Evolutionary conservation across 2,888 invertebrate genomes (phyloP), one percentile per base, ranked within the genome.

Genomic region (Toxonevra muliebris): DNA sequence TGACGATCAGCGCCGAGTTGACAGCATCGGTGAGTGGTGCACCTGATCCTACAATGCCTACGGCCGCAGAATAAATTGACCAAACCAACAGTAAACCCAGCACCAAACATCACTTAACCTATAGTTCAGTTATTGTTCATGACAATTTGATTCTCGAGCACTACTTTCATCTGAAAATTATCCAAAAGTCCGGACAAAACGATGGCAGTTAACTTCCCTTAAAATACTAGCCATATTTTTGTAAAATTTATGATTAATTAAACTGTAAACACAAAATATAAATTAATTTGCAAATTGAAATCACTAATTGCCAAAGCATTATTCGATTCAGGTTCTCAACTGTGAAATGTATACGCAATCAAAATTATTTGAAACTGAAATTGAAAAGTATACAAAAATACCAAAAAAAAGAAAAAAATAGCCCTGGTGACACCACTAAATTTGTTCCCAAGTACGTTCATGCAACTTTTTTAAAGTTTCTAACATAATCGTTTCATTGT

Each of bases 1-100:
- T 98, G 61, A 99, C 98, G 82, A 99, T 99, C 9, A 99, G 89
- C 3, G 94, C 91, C 17, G 96, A 92, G 84, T 99, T 97, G 52
- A 98, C 98, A 42, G 99, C 99, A 87, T 99, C 99, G 62, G 98
- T 93, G 11, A 99, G 88, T 17, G 99, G 99, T 54, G 99, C 98
- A 70, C 98, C 98, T 4, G 98, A 98, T 17, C 95, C 99, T 43
- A 99, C 98, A 79, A 98, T 93, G n/a, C 99, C 98, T 43, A 99
- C 98, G 75, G 97, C 86, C 86, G 85, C 99, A 99, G 83, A 97
- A 96, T 73, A 99, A 86, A 87, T 99, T 99, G 63, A 96, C 96
- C 63, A 98, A 87, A 15, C 99, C 99, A 62, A 98, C 98, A 41
- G 96, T 93, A 52, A 98, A 84, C 8, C 98, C 98, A 77, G 98